These are phyloP conservation scores for Thamnaconus septentrionalis DNA, from an alignment of 2,113 vertebrate species.

Conservation along the genomic window DNA sequence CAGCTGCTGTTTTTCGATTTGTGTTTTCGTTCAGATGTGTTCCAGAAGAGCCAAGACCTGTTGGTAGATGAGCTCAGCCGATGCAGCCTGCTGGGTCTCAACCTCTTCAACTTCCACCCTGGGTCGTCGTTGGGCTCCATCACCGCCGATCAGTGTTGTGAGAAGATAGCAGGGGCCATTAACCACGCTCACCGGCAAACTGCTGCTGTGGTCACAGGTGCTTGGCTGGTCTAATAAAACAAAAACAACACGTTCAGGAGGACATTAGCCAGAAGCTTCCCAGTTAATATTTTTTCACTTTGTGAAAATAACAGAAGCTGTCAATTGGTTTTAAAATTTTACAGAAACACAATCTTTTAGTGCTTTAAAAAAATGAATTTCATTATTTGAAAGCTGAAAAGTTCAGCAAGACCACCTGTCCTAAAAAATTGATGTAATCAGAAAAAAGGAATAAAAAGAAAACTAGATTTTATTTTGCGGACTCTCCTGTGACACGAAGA, in stretches of 20 bases:
- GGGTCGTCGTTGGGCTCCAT: conserved; percentile 75
- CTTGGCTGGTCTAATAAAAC: background rate
- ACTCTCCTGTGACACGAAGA: no score
- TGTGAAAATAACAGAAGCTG: no score
- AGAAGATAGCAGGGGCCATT: conserved; percentile 75
- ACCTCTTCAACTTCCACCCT: conserved; percentile 78
- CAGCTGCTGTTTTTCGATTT: background rate
- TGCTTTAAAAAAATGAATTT: no score
- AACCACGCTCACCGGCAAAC: conserved; percentile 77
- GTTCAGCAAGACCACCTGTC: no score
- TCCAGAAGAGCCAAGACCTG: conserved; percentile 77
- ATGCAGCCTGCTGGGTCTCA: conserved; percentile 75
- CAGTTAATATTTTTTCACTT: background rate
- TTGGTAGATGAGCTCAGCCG: conserved; percentile 78
- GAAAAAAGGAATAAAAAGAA: no score
- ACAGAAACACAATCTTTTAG: no score
- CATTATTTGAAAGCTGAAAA: no score
- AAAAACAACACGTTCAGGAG: no score
- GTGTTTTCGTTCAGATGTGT: conserved; percentile 63
- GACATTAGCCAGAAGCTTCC: background rate
- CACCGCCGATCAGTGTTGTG: conserved; percentile 69
- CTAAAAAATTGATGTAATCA: no score
- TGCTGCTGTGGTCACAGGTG: conserved; percentile 75
- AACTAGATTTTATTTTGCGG: no score
- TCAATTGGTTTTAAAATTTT: no score